Percentiles rank a stretch among this genome's conserved stretches.
Conservation (phyloP, 2,888 invertebrate species). For the Volucella zonaria region DNA sequence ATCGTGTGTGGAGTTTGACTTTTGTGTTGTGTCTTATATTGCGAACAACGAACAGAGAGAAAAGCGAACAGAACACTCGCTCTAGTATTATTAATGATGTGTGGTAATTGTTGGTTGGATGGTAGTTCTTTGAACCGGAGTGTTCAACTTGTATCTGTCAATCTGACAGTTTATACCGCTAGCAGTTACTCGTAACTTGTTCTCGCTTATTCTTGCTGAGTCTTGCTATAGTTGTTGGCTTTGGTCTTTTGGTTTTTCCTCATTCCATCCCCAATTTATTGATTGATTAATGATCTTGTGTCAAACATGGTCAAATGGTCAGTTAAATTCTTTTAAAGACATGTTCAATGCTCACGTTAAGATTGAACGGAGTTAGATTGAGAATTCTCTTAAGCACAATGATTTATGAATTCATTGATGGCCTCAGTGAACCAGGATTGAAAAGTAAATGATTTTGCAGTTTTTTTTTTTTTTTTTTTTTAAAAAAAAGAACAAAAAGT, state of each 20-base stretch:
- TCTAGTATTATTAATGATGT: slow-evolving; percentile 31
- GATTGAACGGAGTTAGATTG: slow-evolving; percentile 4
- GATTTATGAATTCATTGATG: slow-evolving; percentile 66
- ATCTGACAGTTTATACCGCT: slow-evolving; percentile 56
- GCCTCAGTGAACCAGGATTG: slow-evolving; percentile 59
- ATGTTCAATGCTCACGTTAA: slow-evolving; percentile 3
- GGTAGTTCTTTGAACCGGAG: slow-evolving; percentile 46
- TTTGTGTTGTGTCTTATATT: background rate
- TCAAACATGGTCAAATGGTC: slow-evolving; percentile 65
- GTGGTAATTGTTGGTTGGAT: slow-evolving; percentile 41
- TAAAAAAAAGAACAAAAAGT: no score
- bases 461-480: background rate
- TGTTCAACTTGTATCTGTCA: slow-evolving; percentile 55
- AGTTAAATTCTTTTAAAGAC: slow-evolving; percentile 39
- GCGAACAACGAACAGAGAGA: no score
- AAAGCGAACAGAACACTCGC: background rate
- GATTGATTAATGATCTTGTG: slow-evolving; percentile 67
- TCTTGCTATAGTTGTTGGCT: slow-evolving; percentile 25
- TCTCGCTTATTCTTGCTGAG: slow-evolving; percentile 21
- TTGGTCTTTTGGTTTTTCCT: slow-evolving; percentile 28
- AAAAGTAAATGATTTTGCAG: slow-evolving; percentile 43
- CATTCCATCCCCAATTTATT: slow-evolving; percentile 39
- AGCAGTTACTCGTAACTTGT: slow-evolving; percentile 8
- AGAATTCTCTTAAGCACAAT: slow-evolving; percentile 54
- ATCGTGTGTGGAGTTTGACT: background rate